Percentiles rank a stretch among this genome's conserved stretches.
These are phyloP conservation scores for Cavia porcellus DNA, from an alignment of 2,113 vertebrate species.

Conservation along the genomic window DNA sequence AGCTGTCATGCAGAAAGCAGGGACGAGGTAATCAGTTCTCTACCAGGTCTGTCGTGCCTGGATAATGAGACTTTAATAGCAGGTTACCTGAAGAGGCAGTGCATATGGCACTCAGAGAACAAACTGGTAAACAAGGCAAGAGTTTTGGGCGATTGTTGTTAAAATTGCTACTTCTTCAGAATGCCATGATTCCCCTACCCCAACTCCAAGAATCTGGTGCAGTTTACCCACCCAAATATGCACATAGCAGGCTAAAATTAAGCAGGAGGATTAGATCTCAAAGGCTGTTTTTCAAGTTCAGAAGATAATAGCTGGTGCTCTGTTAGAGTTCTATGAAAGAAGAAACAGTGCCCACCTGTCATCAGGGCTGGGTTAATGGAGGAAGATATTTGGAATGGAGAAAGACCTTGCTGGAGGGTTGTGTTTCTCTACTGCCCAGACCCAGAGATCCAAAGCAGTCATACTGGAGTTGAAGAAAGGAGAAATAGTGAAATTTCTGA, in stretches of 20 bases:
- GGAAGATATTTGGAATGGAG: neutral
- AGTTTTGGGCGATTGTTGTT: neutral
- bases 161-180: constrained; percentile 72
- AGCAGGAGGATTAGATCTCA: constrained; percentile 26
- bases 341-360: neutral
- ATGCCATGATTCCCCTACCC: neutral
- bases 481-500: neutral
- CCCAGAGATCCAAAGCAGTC: neutral
- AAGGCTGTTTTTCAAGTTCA: neutral
- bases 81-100: constrained; percentile 83
- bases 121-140: constrained; percentile 85
- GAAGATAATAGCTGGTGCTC: neutral
- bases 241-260: constrained; percentile 60
- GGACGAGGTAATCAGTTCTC: constrained; percentile 79
- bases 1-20: constrained; percentile 77
- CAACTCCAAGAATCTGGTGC: neutral
- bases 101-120: constrained; percentile 73
- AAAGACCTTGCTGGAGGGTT: neutral
- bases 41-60: constrained; percentile 81
- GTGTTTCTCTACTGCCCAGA: neutral
- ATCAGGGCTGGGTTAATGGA: neutral
- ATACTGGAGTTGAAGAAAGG: neutral
- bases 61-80: constrained; percentile 86
- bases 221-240: constrained; percentile 44
- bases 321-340: neutral